phyloP scores from a whole-genome alignment of 2,888 invertebrate species.

The Trachelus iudaicus region DNA sequence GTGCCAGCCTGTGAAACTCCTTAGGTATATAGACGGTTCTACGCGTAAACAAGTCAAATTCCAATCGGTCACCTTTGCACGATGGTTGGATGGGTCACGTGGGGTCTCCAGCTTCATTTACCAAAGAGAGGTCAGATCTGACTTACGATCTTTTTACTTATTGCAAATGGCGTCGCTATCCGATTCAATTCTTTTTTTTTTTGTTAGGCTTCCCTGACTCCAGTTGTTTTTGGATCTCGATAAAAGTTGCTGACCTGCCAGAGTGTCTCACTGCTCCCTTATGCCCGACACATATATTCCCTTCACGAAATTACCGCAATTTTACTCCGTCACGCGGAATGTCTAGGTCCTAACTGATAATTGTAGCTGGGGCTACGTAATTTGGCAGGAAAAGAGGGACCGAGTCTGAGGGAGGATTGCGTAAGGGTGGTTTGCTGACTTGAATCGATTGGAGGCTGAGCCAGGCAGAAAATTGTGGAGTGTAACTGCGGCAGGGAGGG shows the following conservation, averaged over 20 bases:
- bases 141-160: background rate
- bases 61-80: background rate
- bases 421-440: background rate
- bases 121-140: background rate
- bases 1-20: background rate
- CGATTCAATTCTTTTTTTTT: background rate
- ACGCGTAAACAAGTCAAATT: background rate
- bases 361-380: background rate
- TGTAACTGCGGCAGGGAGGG: background rate
- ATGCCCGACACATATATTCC: background rate
- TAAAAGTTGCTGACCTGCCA: background rate
- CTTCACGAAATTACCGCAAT: background rate
- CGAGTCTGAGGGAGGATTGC: background rate
- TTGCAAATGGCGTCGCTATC: background rate
- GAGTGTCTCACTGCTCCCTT: background rate
- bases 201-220: background rate
- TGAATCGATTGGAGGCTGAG: background rate
- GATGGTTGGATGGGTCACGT: background rate
- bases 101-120: background rate
- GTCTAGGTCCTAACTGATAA: background rate
- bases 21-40: background rate
- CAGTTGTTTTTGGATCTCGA: background rate
- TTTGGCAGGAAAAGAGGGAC: background rate
- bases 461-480: background rate
- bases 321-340: background rate